Evolutionary conservation across 2,797 vertebrate genomes (phyloP).

Genomic region (Sandelia bainsii): DNA sequence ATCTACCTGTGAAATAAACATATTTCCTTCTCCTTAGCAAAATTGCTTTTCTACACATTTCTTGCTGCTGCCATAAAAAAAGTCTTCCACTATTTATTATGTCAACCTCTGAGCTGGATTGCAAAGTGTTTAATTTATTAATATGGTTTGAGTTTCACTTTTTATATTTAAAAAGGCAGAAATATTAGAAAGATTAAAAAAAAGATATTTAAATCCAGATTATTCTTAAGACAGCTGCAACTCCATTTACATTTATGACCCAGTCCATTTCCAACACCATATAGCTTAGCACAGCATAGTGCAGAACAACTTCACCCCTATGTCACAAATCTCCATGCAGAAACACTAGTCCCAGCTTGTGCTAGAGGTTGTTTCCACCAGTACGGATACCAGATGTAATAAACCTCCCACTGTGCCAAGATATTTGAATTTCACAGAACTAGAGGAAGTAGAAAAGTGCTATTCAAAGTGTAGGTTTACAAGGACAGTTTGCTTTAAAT

Average conservation of each 20-base stretch:
- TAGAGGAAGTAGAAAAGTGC: constrained; percentile 8
- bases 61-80: too few species aligned
- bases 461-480: background rate
- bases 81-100: too few species aligned
- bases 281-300: background rate
- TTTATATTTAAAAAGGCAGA: background rate
- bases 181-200: background rate
- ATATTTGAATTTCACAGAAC: constrained; percentile 5
- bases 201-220: background rate
- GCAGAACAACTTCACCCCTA: constrained; percentile 17
- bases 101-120: background rate
- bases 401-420: constrained; percentile 40
- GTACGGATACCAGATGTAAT: constrained; percentile 47
- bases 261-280: background rate
- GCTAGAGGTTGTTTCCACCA: constrained; percentile 22
- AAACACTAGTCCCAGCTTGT: constrained; percentile 9
- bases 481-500: background rate
- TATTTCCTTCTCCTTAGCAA: too few species aligned
- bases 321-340: background rate
- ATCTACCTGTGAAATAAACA: too few species aligned
- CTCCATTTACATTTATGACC: background rate
- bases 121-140: background rate
- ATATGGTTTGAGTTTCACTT: background rate
- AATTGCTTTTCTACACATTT: too few species aligned
- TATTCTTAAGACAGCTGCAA: background rate